phyloP scores from a whole-genome alignment of 1,140 invertebrate genomes.

The Branchinecta lynchi region DNA sequence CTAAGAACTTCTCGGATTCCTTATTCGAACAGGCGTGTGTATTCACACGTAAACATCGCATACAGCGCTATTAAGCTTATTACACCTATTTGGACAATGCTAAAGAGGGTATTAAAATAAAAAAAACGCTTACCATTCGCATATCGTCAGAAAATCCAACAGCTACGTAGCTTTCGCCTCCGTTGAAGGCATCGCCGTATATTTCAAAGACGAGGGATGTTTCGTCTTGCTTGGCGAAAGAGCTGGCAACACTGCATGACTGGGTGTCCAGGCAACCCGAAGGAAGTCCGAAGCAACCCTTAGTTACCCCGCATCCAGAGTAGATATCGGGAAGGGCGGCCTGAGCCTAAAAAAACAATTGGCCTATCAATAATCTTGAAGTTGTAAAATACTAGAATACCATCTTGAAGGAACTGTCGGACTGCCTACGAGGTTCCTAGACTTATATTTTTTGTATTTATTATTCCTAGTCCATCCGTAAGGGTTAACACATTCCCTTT shows the following conservation, averaged over 20 bases:
- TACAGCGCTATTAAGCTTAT: too few species aligned
- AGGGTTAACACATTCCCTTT: too few species aligned
- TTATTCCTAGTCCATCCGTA: too few species aligned
- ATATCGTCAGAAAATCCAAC: slow-evolving; percentile 15
- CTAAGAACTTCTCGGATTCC: too few species aligned
- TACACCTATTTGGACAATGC: too few species aligned
- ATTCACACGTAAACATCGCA: too few species aligned
- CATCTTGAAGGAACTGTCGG: too few species aligned
- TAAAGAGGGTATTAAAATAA: neutral
- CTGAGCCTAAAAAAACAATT: neutral
- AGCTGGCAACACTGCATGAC: neutral
- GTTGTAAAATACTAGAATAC: too few species aligned
- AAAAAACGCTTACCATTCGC: slow-evolving; percentile 12
- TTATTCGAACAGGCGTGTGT: too few species aligned
- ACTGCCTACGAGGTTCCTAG: too few species aligned
- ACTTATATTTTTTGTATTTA: too few species aligned
- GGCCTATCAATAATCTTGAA: neutral
- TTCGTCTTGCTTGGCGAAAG: neutral
- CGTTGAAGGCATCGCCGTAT: slow-evolving; percentile 9
- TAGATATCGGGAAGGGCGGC: slow-evolving; percentile 12
- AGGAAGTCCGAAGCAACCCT: slow-evolving; percentile 16
- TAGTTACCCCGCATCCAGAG: slow-evolving; percentile 13
- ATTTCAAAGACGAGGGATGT: slow-evolving; percentile 12
- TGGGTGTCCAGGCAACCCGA: neutral
- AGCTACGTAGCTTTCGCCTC: slow-evolving; percentile 14